A percentile compares a stretch with the other conserved stretches of the same genome.
These are phyloP conservation scores for Pogonognathellus flavescens DNA, from an alignment of 1,140 invertebrate genomes.

Conservation along the genomic window DNA sequence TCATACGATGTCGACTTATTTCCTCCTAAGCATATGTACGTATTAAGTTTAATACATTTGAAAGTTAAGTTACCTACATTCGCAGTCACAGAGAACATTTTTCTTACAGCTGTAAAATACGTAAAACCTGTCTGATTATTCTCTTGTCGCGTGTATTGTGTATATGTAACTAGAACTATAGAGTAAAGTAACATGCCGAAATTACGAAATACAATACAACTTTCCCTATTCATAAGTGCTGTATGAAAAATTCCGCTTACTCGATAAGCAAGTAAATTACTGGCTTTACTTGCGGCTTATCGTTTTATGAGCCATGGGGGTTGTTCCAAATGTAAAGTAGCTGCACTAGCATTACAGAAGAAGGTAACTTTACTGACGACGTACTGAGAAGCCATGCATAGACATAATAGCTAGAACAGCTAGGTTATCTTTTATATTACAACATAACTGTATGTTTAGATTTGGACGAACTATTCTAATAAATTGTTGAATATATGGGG, in stretches of 20 bases:
- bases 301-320: slow-evolving; percentile 24
- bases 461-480: too few species aligned
- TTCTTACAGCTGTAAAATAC: slow-evolving; percentile 2
- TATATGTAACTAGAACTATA: slow-evolving; percentile 19
- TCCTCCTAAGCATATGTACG: slow-evolving; percentile 16
- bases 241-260: slow-evolving; percentile 28
- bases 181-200: slow-evolving; percentile 34
- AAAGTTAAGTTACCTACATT: neutral
- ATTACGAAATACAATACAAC: slow-evolving; percentile 40
- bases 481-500: too few species aligned
- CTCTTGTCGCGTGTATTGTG: slow-evolving; percentile 16
- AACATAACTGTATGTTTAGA: too few species aligned
- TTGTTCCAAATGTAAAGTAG: neutral
- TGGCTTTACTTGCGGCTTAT: slow-evolving; percentile 16
- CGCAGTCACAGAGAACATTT: slow-evolving; percentile 3
- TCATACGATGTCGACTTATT: slow-evolving; percentile 30
- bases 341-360: too few species aligned
- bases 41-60: slow-evolving; percentile 21
- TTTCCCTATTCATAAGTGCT: slow-evolving; percentile 32
- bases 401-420: too few species aligned
- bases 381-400: too few species aligned
- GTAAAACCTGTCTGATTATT: slow-evolving; percentile 27
- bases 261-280: slow-evolving; percentile 35
- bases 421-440: too few species aligned
- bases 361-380: too few species aligned